Conservation (phyloP, 2,113 vertebrate species). For the Sinocyclocheilus anophthalmus region DNA sequence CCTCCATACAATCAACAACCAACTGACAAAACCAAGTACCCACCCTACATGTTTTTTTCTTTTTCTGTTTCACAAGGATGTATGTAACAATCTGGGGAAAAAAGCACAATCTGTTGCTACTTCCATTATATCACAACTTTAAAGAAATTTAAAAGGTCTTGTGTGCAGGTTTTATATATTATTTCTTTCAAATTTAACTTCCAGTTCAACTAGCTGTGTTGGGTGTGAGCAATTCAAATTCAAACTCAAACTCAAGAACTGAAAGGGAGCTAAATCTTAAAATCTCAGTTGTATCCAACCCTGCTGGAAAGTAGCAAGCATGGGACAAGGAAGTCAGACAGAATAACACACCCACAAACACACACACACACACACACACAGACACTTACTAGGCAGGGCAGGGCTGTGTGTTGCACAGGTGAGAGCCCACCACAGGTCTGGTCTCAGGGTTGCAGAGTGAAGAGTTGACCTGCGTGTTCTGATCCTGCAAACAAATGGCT, state of each 20-base stretch:
- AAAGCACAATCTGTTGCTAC: background rate
- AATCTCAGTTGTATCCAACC: background rate
- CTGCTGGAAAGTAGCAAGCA: background rate
- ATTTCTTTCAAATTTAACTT: background rate
- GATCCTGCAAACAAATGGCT: constrained; percentile 89
- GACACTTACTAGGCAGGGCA: constrained; percentile 91
- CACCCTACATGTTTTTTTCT: background rate
- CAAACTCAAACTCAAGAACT: background rate
- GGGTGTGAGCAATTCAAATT: background rate
- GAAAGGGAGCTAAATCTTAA: background rate
- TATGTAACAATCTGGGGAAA: background rate
- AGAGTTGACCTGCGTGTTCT: constrained; percentile 83
- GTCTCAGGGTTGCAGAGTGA: constrained; percentile 82
- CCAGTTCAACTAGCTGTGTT: background rate
- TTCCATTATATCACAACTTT: background rate
- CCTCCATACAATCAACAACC: background rate
- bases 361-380: constrained; percentile 8
- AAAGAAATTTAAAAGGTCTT: background rate
- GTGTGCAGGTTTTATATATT: background rate
- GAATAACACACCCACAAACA: constrained; percentile 40
- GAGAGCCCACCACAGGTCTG: constrained; percentile 82
- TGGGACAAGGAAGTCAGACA: constrained; percentile 22
- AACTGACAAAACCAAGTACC: background rate
- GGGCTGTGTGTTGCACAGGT: constrained; percentile 87
- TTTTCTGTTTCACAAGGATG: background rate